phyloP scores from a whole-genome alignment of 2,888 invertebrate species.

The Gasteruption jaculator region DNA sequence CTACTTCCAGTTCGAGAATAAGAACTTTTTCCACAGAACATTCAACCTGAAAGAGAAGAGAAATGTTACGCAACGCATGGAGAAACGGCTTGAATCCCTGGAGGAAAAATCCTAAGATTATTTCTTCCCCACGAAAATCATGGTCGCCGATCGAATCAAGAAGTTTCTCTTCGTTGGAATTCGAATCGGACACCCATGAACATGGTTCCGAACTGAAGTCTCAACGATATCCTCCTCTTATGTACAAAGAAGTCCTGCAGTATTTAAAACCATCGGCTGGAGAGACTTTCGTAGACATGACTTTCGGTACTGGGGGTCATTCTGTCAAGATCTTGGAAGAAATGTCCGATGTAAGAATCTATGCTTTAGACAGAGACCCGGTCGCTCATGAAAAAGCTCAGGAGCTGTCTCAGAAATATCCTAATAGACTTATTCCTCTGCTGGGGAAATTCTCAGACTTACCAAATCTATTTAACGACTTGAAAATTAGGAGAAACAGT shows the following conservation, averaged over 20 bases:
- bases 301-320: slow-evolving; percentile 94
- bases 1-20: slow-evolving; percentile 60
- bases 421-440: slow-evolving; percentile 71
- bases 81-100: too few relatives aligned
- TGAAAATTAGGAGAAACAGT: slow-evolving; percentile 60
- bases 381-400: slow-evolving; percentile 67
- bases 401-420: slow-evolving; percentile 63
- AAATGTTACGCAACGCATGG: too few relatives aligned
- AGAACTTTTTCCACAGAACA: too few relatives aligned
- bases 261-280: slow-evolving; percentile 62
- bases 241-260: slow-evolving; percentile 67
- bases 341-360: slow-evolving; percentile 63
- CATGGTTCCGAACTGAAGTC: background rate
- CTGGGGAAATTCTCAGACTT: slow-evolving; percentile 86
- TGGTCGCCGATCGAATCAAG: too few relatives aligned
- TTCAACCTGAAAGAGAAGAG: too few relatives aligned
- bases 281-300: slow-evolving; percentile 84
- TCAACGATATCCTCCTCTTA: slow-evolving; percentile 67
- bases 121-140: too few relatives aligned
- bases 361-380: slow-evolving; percentile 87
- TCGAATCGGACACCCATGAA: too few relatives aligned
- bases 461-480: slow-evolving; percentile 60
- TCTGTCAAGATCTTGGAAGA: slow-evolving; percentile 68
- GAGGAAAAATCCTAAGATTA: too few relatives aligned
- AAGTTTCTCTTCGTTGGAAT: too few relatives aligned